A percentile compares a stretch with the other conserved stretches of the same genome.
Evolutionary conservation across 2,113 vertebrate genomes (phyloP).

Genomic region (Hippocampus mohnikei): DNA sequence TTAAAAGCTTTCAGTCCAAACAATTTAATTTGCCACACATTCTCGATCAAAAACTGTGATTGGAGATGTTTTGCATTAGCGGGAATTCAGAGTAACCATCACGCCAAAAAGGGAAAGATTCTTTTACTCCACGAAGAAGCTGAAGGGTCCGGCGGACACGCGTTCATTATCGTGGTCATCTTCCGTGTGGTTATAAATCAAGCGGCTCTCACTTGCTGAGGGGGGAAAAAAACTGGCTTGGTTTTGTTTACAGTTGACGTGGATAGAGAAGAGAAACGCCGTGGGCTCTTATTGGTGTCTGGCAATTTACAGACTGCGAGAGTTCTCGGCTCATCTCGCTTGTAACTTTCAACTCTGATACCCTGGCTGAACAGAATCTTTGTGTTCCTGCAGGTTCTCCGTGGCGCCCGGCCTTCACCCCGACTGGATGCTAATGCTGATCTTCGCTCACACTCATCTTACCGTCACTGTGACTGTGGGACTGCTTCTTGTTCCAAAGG

Average conservation of each 20-base stretch:
- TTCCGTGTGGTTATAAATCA: neutral
- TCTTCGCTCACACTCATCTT: slow-evolving; percentile 93
- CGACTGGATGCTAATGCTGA: slow-evolving; percentile 96
- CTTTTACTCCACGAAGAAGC: neutral
- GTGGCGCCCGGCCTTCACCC: slow-evolving; percentile 87
- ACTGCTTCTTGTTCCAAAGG: slow-evolving; percentile 93
- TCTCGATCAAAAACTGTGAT: neutral
- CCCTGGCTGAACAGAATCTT: neutral
- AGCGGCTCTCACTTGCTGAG: neutral
- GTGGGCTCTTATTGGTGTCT: neutral
- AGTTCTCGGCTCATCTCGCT: neutral
- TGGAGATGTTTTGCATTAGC: neutral
- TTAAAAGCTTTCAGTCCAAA: too few species aligned
- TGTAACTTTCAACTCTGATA: neutral
- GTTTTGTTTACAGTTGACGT: neutral
- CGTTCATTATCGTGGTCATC: neutral
- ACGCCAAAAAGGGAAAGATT: neutral
- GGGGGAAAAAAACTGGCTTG: too few species aligned
- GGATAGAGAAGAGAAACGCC: neutral
- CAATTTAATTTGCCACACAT: too few species aligned
- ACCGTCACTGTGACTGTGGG: slow-evolving; percentile 92
- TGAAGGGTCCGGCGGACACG: neutral
- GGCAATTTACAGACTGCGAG: neutral
- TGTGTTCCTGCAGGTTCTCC: slow-evolving; percentile 79
- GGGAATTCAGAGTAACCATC: neutral